phyloP scores from a whole-genome alignment of 1,140 invertebrate genomes.

The Halotydeus destructor region DNA sequence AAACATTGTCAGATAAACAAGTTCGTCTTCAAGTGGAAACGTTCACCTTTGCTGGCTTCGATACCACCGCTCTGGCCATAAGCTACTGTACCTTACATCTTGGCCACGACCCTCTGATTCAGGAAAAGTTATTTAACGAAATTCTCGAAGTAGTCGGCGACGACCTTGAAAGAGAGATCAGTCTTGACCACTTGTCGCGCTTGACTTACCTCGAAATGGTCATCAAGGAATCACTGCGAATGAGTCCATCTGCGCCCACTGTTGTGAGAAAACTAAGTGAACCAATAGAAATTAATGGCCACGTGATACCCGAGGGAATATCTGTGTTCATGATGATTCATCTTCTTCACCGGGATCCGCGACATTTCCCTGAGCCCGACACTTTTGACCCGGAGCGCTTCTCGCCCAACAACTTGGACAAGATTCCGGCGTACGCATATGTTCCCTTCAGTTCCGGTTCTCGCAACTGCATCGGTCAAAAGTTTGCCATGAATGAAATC shows the following conservation, averaged over 20 bases:
- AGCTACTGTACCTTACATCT: slow-evolving; percentile 10
- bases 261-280: slow-evolving; percentile 20
- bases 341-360: slow-evolving; percentile 25
- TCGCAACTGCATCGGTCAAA: slow-evolving; percentile 29
- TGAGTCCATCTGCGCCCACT: slow-evolving; percentile 40
- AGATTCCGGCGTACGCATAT: slow-evolving; percentile 22
- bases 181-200: background rate
- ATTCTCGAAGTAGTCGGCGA: slow-evolving; percentile 6
- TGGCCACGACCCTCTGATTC: background rate
- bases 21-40: slow-evolving; percentile 64
- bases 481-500: slow-evolving; percentile 35
- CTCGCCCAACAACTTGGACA: slow-evolving; percentile 27
- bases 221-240: slow-evolving; percentile 22
- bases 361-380: slow-evolving; percentile 25
- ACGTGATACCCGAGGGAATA: slow-evolving; percentile 25
- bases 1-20: too few relatives aligned
- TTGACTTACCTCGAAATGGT: slow-evolving; percentile 30
- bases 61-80: slow-evolving; percentile 26
- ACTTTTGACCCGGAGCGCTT: slow-evolving; percentile 32
- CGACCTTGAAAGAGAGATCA: background rate
- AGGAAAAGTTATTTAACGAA: slow-evolving; percentile 13
- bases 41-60: slow-evolving; percentile 30
- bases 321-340: slow-evolving; percentile 22
- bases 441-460: slow-evolving; percentile 28
- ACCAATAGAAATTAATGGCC: slow-evolving; percentile 13